These are phyloP conservation scores for Microplitis mediator DNA, from an alignment of 1,140 invertebrate genomes.

Conservation along the genomic window DNA sequence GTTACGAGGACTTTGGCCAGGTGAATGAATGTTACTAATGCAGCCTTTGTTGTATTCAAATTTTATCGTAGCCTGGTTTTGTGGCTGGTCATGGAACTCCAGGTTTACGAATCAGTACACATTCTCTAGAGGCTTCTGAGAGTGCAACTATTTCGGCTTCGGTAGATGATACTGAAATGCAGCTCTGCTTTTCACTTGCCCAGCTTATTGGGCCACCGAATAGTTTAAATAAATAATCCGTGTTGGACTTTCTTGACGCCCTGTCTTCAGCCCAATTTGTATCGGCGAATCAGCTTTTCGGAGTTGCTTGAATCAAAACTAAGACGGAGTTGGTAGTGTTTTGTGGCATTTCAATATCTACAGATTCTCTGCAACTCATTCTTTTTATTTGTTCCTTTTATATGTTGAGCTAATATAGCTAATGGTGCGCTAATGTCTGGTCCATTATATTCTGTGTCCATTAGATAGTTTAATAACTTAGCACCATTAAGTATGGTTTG, in stretches of 20 bases:
- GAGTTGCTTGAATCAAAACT: too few relatives aligned
- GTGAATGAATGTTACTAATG: neutral
- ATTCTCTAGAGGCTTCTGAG: neutral
- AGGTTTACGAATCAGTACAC: too few relatives aligned
- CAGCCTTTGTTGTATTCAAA: too few relatives aligned
- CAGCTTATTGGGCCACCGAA: constrained; percentile 31
- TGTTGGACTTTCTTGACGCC: neutral
- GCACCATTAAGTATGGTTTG: constrained; percentile 27
- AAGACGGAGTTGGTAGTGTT: too few relatives aligned
- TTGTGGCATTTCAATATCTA: constrained; percentile 48
- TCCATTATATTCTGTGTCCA: too few relatives aligned
- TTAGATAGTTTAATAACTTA: constrained; percentile 28
- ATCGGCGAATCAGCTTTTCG: too few relatives aligned
- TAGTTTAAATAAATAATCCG: neutral
- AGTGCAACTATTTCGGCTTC: constrained; percentile 17
- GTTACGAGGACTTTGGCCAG: neutral
- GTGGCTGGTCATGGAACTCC: too few relatives aligned
- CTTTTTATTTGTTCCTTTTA: constrained; percentile 27
- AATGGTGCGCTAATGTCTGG: constrained; percentile 47
- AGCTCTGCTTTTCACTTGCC: neutral
- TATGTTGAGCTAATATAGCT: constrained; percentile 38
- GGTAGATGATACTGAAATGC: neutral
- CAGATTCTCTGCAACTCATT: constrained; percentile 41
- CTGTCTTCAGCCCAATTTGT: too few relatives aligned
- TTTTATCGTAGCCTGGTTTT: too few relatives aligned